Base-by-base conservation (phyloP, 2,888 invertebrate species). In the Altica lythri region DNA sequence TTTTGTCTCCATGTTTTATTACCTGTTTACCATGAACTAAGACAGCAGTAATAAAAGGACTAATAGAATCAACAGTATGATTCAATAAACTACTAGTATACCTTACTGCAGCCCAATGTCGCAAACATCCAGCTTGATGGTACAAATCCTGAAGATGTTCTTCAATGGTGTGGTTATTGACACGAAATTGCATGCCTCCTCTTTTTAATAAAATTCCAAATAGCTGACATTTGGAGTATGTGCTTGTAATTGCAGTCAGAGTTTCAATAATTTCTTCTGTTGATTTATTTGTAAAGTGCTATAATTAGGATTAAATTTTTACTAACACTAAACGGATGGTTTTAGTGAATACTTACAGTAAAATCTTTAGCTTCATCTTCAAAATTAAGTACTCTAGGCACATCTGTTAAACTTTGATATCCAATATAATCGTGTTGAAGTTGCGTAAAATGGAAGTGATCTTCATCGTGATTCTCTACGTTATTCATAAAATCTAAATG, bases 1-100 rank as follows among this genome's bases (percentile, higher is more conserved):
- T 34, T 4, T n/a, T 8, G 10, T 2, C 13, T 13, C 13, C 34
- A 14, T 12, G 9, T 34, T 6, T 30, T 30, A n/a, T 64, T 68
- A 92, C 93, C 84, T 97, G 96, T 77, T 98, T 99, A 58, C 98
- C 98, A 77, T 95, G 92, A 32, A 99, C 99, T 40, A 99, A 83
- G 62, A 99, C 92, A 29, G 95, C 93, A 32, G 99, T 99, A 68
- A 99, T 95, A 72, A 95, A 96, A 3, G 99, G 99, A 77, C 96
- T 96, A 69, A 99, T 92, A 60, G 95, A 95, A 79, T 99, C 98
- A 6, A 98, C 97, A 50, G 94, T 90, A 76, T 98, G 97, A 75
- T 87, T 86, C 55, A 99, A 81, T 50, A 97, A 81, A 66, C 95
- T 95, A 61, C 95, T 95, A 71, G 96, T 95, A 77, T 95, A 93